Percentiles rank a stretch among this genome's conserved stretches.
phyloP scores from a whole-genome alignment of 2,888 invertebrate genomes.

The Stomorhina lunata region DNA sequence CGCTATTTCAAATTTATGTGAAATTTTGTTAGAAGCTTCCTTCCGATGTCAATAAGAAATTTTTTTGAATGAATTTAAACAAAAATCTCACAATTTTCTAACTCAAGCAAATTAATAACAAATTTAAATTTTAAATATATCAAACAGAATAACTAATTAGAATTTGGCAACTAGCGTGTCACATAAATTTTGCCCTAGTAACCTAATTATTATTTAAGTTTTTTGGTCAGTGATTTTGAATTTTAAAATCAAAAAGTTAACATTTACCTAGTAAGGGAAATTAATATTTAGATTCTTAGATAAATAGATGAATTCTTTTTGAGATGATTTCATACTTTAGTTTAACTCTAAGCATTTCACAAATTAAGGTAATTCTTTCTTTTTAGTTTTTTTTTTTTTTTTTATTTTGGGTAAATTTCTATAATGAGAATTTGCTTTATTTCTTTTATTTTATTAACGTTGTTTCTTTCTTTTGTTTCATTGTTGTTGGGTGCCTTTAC shows the following conservation, averaged over 20 bases:
- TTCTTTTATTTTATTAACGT: neutral
- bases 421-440: constrained; percentile 12
- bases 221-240: neutral
- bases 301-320: neutral
- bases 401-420: constrained; percentile 19
- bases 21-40: too few relatives aligned
- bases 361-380: constrained; percentile 22
- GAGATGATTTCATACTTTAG: constrained; percentile 24
- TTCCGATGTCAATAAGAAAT: too few relatives aligned
- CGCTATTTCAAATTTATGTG: too few relatives aligned
- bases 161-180: neutral
- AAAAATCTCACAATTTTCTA: too few relatives aligned
- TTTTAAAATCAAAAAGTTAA: neutral
- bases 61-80: too few relatives aligned
- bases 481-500: neutral
- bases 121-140: too few relatives aligned
- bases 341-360: constrained; percentile 21
- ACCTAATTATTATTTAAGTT: neutral
- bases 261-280: neutral
- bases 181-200: neutral
- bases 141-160: neutral
- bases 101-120: too few relatives aligned
- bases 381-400: neutral
- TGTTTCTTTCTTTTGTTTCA: neutral
- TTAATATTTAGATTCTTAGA: neutral